Base-by-base conservation (phyloP, 1,140 invertebrate genomes). In the Tetramorium parvispinum region DNA sequence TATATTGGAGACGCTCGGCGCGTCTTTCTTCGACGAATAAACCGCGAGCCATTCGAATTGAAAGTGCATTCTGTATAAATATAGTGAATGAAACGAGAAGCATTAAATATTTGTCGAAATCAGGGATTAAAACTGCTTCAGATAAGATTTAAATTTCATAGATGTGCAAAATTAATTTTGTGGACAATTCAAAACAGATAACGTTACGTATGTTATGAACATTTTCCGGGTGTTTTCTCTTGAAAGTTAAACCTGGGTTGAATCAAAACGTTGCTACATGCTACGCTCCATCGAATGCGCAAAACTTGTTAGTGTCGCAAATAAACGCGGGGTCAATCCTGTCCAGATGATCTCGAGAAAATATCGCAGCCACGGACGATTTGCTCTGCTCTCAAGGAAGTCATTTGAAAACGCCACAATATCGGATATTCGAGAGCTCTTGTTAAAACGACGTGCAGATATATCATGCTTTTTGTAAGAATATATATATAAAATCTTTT, bases 311-410 rank as follows among this genome's bases (percentile, higher is more conserved):
- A 70, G 43, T 53, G 37, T 55, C 21, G 63, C 63, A 51, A 24
- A 70, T 70, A 81, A 55, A 81, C 32, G 10, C 46, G 32, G 16
- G 7, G 49, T 55, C 63, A 24, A 55, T 55, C 13, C 49, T 27
- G 49, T 43, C n/a, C 21, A 81, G 21, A 70, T 46, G 32, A 81
- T 81, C 49, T 57, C 21, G 37, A 55, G 18, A 68, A 81, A 81
- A 24, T 70, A 81, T 55, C 61, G 53, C n/a, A 49, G 70, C n/a
- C 21, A 86, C 51, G 63, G 88, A 82, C 85, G 88, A 71, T 79
- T 85, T 55, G 61, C 21, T 57, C 32, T 16, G 78, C 37, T 65
- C 24, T 55, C 49, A 16, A 43, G 63, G 4, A 81, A 70, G 49
- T 81, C 49, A 46, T 70, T 51, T 55, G 49, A 81, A 81, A 81